Evolutionary conservation across 1,140 invertebrate genomes (phyloP), one percentile per base, ranked within the genome.

Genomic region (Planococcus citri): DNA sequence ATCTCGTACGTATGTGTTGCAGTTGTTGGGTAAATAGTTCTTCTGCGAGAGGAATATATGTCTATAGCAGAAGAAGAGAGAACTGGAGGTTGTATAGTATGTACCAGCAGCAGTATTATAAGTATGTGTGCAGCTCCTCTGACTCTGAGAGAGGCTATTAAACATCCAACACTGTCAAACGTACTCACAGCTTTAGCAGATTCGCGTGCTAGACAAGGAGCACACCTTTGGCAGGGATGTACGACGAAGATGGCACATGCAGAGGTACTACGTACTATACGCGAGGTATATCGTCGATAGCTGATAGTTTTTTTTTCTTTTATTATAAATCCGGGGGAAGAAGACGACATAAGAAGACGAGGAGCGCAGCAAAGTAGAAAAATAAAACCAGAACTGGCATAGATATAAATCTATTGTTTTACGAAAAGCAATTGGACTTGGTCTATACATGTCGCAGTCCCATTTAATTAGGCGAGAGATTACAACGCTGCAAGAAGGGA

Each of bases 341-440:
- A 33, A 12, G 29, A 33, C 29, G 29, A 33, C 4, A 33, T 33
- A 12, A 33, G 29, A 58, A 58, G 21, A 58, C 51, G 51, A 20
- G 51, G 17, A 6, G 17, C 17, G 51, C 21, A 58, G 17, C 4
- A 58, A n/a, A 58, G 17, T 6, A 58, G 21, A 25, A 64, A 64
- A 64, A 64, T 6, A 22, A 24, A 64, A 64, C 60, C 21, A 64
- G 22, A 64, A 64, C 60, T 64, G 60, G 60, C 25, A 14, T 64
- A 64, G 60, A 64, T 64, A 64, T 64, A 64, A 64, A 64, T 64
- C 60, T 64, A 27, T 64, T 64, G 60, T 64, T 64, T 64, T 64
- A 64, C 60, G 60, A 64, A 64, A 64, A 64, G 60, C 60, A 64
- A 64, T 64, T 64, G 60, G 60, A 64, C 60, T 64, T 64, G 10